Conservation (phyloP, 2,888 invertebrate species). For the Caenorhabditis drosophilae region DNA sequence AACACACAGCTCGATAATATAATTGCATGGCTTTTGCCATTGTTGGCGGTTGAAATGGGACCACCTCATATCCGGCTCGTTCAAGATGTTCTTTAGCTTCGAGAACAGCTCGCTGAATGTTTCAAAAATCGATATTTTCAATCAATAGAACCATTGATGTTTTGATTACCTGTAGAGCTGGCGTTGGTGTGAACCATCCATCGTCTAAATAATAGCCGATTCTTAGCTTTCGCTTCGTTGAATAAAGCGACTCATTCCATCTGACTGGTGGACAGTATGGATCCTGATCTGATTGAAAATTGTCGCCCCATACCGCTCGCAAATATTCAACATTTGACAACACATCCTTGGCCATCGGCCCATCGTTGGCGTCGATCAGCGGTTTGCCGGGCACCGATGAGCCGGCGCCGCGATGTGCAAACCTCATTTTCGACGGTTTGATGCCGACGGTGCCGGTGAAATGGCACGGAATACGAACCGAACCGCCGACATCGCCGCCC, state of each 20-base stretch:
- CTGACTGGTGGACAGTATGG: constrained; percentile 61
- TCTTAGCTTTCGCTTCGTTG: constrained; percentile 31
- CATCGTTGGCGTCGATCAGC: constrained; percentile 57
- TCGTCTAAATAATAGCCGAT: constrained; percentile 61
- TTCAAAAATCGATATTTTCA: too few relatives aligned
- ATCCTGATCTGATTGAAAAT: constrained; percentile 48
- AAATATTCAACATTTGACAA: constrained; percentile 50
- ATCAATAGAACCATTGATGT: too few relatives aligned
- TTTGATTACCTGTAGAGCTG: constrained; percentile 47
- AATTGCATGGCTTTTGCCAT: constrained; percentile 36
- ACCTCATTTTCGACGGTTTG: constrained; percentile 54
- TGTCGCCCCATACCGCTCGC: constrained; percentile 46
- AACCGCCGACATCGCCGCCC: constrained; percentile 73
- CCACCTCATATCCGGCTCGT: constrained; percentile 43
- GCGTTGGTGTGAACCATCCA: constrained; percentile 61
- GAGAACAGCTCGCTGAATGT: constrained; percentile 46
- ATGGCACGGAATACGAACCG: constrained; percentile 72
- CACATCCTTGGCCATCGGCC: constrained; percentile 60
- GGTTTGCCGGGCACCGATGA: constrained; percentile 62
- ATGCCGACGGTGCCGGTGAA: constrained; percentile 72
- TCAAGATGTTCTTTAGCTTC: constrained; percentile 42
- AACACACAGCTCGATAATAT: constrained; percentile 45
- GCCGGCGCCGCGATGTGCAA: constrained; percentile 48
- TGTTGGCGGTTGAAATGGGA: constrained; percentile 51
- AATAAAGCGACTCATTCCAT: constrained; percentile 49